A percentile compares a stretch with the other conserved stretches of the same genome.
Conservation (phyloP, 2,113 vertebrate genomes). For the Chlorodrepanis virens region DNA sequence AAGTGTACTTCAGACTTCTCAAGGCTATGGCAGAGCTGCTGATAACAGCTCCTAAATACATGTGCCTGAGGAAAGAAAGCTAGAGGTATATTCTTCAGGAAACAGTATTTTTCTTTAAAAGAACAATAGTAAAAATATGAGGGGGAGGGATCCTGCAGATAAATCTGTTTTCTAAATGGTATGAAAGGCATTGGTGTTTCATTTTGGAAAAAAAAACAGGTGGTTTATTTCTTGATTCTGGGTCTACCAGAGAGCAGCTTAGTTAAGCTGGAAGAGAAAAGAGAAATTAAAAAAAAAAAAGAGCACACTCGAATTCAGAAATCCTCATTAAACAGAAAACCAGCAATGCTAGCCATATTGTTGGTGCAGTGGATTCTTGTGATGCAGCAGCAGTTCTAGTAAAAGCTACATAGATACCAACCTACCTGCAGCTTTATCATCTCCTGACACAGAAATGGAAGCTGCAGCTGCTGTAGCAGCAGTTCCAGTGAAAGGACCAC, state of each 20-base stretch:
- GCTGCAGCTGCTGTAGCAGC: background rate
- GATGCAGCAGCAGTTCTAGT: background rate
- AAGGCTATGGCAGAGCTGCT: background rate
- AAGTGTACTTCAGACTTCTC: background rate
- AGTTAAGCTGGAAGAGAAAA: background rate
- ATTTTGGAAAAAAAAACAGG: background rate
- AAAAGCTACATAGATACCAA: background rate
- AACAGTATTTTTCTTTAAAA: background rate
- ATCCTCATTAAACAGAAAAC: background rate
- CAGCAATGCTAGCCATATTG: background rate
- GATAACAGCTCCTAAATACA: background rate
- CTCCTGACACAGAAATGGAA: background rate
- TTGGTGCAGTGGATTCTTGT: background rate
- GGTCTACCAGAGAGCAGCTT: background rate
- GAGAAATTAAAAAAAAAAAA: background rate
- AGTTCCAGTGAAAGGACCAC: background rate
- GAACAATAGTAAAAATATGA: background rate
- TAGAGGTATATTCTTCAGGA: background rate
- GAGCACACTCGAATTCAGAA: background rate
- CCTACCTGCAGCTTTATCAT: background rate
- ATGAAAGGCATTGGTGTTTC: background rate
- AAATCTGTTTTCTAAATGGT: background rate
- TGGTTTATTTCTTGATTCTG: background rate
- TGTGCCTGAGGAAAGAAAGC: background rate
- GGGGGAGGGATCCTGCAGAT: background rate